These are phyloP conservation scores for Tauraco hartlaubi DNA, from an alignment of 2,797 vertebrate genomes.

Conservation along the genomic window DNA sequence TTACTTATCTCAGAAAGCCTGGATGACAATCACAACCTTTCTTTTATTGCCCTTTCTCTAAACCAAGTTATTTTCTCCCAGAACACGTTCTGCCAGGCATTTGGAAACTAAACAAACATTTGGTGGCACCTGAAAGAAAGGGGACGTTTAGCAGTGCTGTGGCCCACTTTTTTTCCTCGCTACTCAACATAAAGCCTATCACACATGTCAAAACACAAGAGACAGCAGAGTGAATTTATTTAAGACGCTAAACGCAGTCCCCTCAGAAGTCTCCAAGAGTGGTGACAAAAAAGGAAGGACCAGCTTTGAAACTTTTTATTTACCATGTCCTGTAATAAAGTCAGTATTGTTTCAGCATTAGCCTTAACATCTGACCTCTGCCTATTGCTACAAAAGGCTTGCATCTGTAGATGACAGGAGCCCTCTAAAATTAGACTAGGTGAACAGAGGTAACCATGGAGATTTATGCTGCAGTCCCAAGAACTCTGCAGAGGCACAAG, in stretches of 20 bases:
- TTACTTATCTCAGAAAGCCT: not conserved
- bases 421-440: slow-evolving; percentile 25
- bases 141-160: not conserved
- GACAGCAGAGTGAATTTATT: not conserved
- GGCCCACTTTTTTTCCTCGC: not conserved
- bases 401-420: not conserved
- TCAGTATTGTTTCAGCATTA: not conserved
- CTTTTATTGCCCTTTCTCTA: not conserved
- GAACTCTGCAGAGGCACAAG: slow-evolving; percentile 9
- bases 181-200: not conserved
- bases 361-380: not conserved
- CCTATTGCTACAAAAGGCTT: not conserved
- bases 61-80: not conserved
- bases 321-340: not conserved
- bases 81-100: not conserved
- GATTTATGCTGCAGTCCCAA: not conserved
- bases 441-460: slow-evolving; percentile 47
- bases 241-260: not conserved
- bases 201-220: not conserved
- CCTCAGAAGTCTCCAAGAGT: not conserved
- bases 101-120: not conserved
- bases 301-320: not conserved
- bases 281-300: not conserved
- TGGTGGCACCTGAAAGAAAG: not conserved
- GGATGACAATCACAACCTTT: not conserved